Percentiles rank a stretch among this genome's conserved stretches.
These are phyloP conservation scores for Varecia variegata DNA, from an alignment of 2,797 vertebrate genomes.

Conservation along the genomic window DNA sequence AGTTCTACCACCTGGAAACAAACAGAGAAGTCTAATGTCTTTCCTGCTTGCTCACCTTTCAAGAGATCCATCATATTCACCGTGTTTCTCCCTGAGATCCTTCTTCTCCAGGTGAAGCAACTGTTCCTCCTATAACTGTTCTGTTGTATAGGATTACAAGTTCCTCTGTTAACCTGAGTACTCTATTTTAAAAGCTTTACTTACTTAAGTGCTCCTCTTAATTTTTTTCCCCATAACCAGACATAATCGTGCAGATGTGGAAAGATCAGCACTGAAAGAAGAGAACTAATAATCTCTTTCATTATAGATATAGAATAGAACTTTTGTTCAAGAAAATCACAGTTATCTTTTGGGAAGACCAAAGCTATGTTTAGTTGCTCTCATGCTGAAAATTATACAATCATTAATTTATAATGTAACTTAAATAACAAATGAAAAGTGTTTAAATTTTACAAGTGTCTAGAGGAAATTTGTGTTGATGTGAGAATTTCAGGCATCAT, in stretches of 20 bases:
- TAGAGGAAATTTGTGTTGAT: not conserved
- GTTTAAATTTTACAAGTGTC: not conserved
- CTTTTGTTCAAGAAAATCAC: not conserved
- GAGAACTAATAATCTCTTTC: not conserved
- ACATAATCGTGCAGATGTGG: not conserved
- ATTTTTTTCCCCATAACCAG: not conserved
- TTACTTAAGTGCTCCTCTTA: not conserved
- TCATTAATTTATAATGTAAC: not conserved
- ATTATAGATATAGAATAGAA: not conserved
- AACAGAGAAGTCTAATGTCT: not conserved
- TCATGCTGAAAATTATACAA: not conserved
- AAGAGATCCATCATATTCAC: not conserved
- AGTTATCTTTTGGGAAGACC: not conserved
- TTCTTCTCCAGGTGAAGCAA: not conserved
- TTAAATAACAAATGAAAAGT: not conserved
- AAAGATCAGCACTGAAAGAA: slow-evolving; percentile 26
- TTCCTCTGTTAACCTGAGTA: not conserved
- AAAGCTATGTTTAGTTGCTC: not conserved
- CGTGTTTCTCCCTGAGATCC: not conserved
- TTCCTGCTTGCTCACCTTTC: not conserved
- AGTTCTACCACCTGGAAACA: not conserved
- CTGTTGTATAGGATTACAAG: not conserved
- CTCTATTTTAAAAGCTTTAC: not conserved
- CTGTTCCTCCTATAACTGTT: not conserved
- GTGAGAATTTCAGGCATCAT: not conserved